A percentile compares a stretch with the other conserved stretches of the same genome.
phyloP scores from a whole-genome alignment of 2,113 vertebrate genomes.

The Poecilia latipinna region DNA sequence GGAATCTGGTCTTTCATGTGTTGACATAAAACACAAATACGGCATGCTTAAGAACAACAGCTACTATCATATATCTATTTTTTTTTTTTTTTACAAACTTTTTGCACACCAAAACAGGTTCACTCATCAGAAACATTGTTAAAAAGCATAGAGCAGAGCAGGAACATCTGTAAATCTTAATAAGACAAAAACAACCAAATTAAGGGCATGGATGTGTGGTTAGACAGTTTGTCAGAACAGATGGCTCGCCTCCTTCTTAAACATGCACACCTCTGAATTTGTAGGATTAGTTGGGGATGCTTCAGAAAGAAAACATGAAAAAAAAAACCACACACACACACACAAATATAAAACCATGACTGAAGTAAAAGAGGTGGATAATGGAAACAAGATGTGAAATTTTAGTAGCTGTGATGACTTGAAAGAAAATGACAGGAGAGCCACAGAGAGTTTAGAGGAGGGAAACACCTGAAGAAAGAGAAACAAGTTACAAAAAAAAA shows the following conservation, averaged over 20 bases:
- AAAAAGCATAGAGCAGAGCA: constrained; percentile 13
- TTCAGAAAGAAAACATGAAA: constrained; percentile 47
- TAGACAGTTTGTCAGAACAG: constrained; percentile 2
- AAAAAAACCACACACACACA: constrained; percentile 8
- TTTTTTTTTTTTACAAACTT: neutral
- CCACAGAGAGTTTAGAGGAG: constrained; percentile 9
- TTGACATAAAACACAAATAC: too few species aligned
- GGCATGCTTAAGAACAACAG: neutral
- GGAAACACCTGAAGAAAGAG: constrained; percentile 35
- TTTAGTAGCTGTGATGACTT: constrained; percentile 8
- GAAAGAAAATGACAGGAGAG: constrained; percentile 29
- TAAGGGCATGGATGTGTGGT: constrained; percentile 30
- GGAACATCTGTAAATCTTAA: constrained; percentile 30
- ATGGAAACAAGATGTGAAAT: neutral
- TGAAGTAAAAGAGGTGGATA: constrained; percentile 7
- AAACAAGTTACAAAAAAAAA: constrained; percentile 3
- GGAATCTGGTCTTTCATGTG: too few species aligned
- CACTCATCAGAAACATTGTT: neutral
- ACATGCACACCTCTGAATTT: constrained; percentile 24
- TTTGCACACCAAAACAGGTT: neutral
- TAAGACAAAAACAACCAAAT: neutral
- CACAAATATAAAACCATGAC: constrained; percentile 14
- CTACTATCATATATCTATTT: neutral
- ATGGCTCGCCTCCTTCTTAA: constrained; percentile 8
- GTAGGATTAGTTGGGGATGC: constrained; percentile 8